Conservation (phyloP, 2,888 invertebrate species). For the Ethmia dodecea region DNA sequence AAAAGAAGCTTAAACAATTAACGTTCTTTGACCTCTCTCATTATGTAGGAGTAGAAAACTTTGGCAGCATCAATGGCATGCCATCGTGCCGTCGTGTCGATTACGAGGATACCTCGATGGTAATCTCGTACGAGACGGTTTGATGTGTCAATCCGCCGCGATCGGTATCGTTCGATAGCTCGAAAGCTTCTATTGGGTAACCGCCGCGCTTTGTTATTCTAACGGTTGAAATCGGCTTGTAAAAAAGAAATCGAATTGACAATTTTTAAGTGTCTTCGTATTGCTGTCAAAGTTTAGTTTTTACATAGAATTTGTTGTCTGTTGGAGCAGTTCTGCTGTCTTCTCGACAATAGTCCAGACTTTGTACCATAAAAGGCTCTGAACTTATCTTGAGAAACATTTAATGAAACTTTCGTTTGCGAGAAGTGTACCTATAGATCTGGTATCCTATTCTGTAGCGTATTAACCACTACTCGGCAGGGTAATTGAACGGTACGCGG, state of each 20-base stretch:
- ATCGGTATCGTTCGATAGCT: conserved; percentile 50
- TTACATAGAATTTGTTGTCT: too few relatives aligned
- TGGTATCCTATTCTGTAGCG: conserved; percentile 31
- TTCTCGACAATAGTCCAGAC: too few relatives aligned
- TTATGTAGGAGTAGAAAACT: too few relatives aligned
- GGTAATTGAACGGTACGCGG: conserved; percentile 37
- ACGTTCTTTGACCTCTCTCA: too few relatives aligned
- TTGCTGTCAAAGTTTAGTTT: conserved; percentile 33
- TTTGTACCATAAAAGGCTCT: too few relatives aligned
- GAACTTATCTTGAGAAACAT: too few relatives aligned
- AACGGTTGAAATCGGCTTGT: conserved; percentile 59
- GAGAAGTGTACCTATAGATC: too few relatives aligned
- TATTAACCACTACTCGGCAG: conserved; percentile 37
- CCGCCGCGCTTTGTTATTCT: conserved; percentile 69
- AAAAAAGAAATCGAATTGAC: conserved; percentile 40
- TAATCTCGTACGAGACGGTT: conserved; percentile 58
- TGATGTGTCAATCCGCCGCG: conserved; percentile 72
- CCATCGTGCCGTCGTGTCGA: conserved; percentile 56
- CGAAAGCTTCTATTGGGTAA: conserved; percentile 70
- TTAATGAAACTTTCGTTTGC: too few relatives aligned
- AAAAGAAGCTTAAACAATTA: too few relatives aligned
- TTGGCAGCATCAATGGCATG: conserved; percentile 48
- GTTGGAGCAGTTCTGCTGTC: too few relatives aligned
- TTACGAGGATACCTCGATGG: conserved; percentile 58
- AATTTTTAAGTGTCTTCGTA: conserved; percentile 39